Evolutionary conservation across 2,797 vertebrate species (phyloP).

Genomic region (Sitta carolinensis): DNA sequence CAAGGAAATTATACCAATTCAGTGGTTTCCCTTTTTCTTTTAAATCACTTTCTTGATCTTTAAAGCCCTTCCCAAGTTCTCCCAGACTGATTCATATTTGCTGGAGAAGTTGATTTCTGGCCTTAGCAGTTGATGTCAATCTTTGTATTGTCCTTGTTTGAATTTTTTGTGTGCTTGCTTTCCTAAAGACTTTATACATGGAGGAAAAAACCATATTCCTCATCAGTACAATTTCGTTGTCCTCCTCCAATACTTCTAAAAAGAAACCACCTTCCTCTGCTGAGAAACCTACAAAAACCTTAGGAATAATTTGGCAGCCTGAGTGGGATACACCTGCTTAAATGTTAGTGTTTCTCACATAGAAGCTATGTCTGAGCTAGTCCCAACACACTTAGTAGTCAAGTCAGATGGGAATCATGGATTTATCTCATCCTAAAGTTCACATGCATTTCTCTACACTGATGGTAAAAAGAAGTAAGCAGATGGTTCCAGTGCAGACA

Average conservation of each 20-base stretch:
- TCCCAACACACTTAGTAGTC: neutral
- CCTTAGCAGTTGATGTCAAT: neutral
- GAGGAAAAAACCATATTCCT: neutral
- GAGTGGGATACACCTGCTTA: neutral
- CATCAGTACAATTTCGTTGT: neutral
- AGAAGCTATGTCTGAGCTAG: neutral
- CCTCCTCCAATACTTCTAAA: neutral
- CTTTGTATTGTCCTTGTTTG: neutral
- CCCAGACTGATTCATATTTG: neutral
- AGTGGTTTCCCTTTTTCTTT: neutral
- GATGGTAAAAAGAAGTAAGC: neutral
- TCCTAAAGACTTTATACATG: neutral
- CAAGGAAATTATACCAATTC: neutral
- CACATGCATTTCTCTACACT: neutral
- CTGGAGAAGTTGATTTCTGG: neutral
- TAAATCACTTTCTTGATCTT: neutral
- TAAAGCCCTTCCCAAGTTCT: neutral
- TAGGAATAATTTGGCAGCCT: neutral
- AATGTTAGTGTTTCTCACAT: neutral
- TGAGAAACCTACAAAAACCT: neutral
- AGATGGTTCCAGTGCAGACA: neutral
- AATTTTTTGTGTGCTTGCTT: neutral
- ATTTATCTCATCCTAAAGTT: neutral
- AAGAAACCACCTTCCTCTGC: neutral
- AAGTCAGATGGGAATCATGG: neutral